phyloP scores from a whole-genome alignment of 2,888 invertebrate genomes.

The Sialis fuliginosa region DNA sequence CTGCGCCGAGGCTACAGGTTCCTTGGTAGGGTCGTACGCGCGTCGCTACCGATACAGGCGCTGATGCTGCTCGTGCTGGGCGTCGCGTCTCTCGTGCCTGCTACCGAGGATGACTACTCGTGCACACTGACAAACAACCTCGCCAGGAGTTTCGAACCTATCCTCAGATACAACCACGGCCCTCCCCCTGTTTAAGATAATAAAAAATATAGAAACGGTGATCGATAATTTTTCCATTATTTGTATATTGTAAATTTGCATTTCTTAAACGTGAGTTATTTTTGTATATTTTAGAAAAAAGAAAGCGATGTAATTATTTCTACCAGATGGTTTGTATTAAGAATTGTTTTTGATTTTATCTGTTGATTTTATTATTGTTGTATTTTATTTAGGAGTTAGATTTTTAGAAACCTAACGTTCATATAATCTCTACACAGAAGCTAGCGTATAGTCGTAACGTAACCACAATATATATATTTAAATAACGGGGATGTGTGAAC shows the following conservation, averaged over 20 bases:
- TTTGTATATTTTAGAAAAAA: background rate
- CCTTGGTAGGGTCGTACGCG: slow-evolving; percentile 76
- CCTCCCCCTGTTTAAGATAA: slow-evolving; percentile 70
- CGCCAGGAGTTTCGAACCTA: slow-evolving; percentile 69
- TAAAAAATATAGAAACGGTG: background rate
- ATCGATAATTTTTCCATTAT: background rate
- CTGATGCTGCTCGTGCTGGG: slow-evolving; percentile 84
- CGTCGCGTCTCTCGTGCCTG: slow-evolving; percentile 81
- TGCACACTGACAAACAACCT: slow-evolving; percentile 74
- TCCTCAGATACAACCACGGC: slow-evolving; percentile 80
- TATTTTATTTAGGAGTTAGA: too few relatives aligned
- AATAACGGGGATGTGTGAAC: too few relatives aligned
- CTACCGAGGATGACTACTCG: slow-evolving; percentile 68
- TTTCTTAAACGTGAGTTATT: background rate
- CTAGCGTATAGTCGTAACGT: too few relatives aligned
- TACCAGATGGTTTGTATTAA: background rate
- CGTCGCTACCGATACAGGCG: slow-evolving; percentile 88
- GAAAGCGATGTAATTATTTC: background rate
- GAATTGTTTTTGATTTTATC: too few relatives aligned
- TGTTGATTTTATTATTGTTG: too few relatives aligned
- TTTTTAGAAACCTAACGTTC: too few relatives aligned
- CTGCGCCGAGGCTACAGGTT: slow-evolving; percentile 64
- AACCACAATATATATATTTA: too few relatives aligned
- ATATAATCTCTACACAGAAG: too few relatives aligned
- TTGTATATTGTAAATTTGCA: background rate